These are phyloP conservation scores for Brachirus orientalis DNA, from an alignment of 2,113 vertebrate species.

Conservation along the genomic window DNA sequence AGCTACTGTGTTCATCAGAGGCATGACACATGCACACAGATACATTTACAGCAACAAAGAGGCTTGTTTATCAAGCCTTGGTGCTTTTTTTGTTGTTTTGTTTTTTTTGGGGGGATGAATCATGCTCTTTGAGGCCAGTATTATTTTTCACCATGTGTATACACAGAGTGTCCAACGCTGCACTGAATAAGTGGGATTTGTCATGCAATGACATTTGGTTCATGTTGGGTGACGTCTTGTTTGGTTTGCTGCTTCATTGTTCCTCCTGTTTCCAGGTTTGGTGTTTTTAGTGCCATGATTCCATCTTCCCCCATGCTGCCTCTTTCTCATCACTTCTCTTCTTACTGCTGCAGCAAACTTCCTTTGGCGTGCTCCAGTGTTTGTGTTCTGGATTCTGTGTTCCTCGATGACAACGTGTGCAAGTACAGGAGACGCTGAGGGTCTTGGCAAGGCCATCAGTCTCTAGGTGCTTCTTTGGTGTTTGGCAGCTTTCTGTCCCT, in stretches of 20 bases:
- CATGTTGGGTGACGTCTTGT: slow-evolving; percentile 56
- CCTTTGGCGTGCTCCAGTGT: slow-evolving; percentile 60
- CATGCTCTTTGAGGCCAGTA: slow-evolving; percentile 48
- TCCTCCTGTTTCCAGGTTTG: slow-evolving; percentile 42
- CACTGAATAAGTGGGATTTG: slow-evolving; percentile 61
- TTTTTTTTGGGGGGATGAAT: slow-evolving; percentile 71
- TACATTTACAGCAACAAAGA: slow-evolving; percentile 63
- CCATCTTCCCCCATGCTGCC: slow-evolving; percentile 21
- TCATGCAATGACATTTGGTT: slow-evolving; percentile 69
- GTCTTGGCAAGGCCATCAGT: slow-evolving; percentile 45
- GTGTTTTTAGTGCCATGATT: slow-evolving; percentile 50
- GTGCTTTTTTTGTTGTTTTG: slow-evolving; percentile 65
- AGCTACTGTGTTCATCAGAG: slow-evolving; percentile 50
- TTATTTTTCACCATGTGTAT: slow-evolving; percentile 74
- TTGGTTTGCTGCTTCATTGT: slow-evolving; percentile 52
- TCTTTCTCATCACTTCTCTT: slow-evolving; percentile 4
- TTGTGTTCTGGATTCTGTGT: slow-evolving; percentile 72
- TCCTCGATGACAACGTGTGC: slow-evolving; percentile 71
- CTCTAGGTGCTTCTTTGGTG: slow-evolving; percentile 65
- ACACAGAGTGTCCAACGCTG: slow-evolving; percentile 64
- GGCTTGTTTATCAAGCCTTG: slow-evolving; percentile 73
- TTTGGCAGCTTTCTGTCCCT: slow-evolving; percentile 48
- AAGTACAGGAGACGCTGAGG: slow-evolving; percentile 36
- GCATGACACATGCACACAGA: background rate
- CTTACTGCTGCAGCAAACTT: slow-evolving; percentile 38